A percentile compares a stretch with the other conserved stretches of the same genome.
phyloP scores from a whole-genome alignment of 2,888 invertebrate species.

The Dioctria rufipes region DNA sequence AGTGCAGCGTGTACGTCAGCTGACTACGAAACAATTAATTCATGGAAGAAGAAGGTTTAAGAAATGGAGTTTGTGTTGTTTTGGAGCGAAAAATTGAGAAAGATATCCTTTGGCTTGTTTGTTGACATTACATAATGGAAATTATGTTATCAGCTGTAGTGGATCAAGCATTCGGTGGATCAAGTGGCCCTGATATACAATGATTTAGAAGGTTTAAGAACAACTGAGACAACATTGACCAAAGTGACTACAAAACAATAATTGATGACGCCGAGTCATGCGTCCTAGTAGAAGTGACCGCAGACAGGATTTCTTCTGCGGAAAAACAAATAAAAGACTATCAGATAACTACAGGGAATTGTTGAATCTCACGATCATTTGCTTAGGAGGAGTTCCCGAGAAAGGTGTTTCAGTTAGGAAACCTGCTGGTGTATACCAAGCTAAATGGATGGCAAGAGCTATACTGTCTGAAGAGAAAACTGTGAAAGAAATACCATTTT shows the following conservation, averaged over 20 bases:
- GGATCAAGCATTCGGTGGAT: not conserved
- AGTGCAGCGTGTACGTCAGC: slow-evolving; percentile 24
- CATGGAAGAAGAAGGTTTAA: slow-evolving; percentile 1
- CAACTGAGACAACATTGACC: slow-evolving; percentile 19
- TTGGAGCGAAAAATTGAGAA: slow-evolving; percentile 33
- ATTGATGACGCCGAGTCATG: not conserved
- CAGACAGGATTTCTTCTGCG: slow-evolving; percentile 20
- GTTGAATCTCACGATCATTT: slow-evolving; percentile 44
- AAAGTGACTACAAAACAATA: slow-evolving; percentile 34
- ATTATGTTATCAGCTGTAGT: slow-evolving; percentile 51
- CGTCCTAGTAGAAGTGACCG: not conserved
- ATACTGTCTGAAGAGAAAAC: slow-evolving; percentile 40
- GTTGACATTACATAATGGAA: slow-evolving; percentile 47
- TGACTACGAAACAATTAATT: slow-evolving; percentile 14
- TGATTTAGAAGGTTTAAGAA: no score
- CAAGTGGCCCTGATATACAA: slow-evolving; percentile 41
- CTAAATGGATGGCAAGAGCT: slow-evolving; percentile 53
- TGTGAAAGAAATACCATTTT: slow-evolving; percentile 3
- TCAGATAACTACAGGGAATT: slow-evolving; percentile 53
- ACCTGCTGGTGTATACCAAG: slow-evolving; percentile 29
- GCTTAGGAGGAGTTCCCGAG: slow-evolving; percentile 27
- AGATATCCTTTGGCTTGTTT: slow-evolving; percentile 48
- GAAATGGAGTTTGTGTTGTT: slow-evolving; percentile 41
- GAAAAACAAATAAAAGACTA: slow-evolving; percentile 27
- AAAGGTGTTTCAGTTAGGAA: slow-evolving; percentile 12